phyloP scores from a whole-genome alignment of 1,140 invertebrate genomes.

The Zophobas atratus region DNA sequence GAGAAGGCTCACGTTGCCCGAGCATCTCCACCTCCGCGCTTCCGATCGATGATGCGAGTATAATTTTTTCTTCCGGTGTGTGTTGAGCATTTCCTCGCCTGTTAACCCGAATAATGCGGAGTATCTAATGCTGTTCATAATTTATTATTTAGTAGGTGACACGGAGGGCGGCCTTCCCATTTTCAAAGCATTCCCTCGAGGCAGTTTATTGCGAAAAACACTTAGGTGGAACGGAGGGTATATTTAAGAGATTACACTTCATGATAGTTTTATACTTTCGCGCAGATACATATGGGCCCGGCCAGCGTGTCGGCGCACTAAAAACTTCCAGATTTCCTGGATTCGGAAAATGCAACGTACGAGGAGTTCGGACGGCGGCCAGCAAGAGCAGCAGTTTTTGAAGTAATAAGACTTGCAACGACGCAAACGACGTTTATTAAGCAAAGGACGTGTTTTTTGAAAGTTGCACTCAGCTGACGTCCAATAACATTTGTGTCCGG shows the following conservation, averaged over 20 bases:
- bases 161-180: constrained; percentile 36
- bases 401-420: neutral
- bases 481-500: neutral
- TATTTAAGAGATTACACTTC: constrained; percentile 64
- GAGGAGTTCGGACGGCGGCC: neutral
- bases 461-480: neutral
- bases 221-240: constrained; percentile 61
- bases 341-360: constrained; percentile 31
- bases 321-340: constrained; percentile 56
- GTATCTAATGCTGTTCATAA: constrained; percentile 45
- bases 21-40: no score
- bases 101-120: constrained; percentile 40
- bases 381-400: neutral
- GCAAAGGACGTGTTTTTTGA: neutral
- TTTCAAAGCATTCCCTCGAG: constrained; percentile 56
- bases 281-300: constrained; percentile 43
- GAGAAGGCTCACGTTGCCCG: no score
- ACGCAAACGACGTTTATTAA: neutral
- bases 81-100: constrained; percentile 33
- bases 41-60: no score
- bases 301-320: constrained; percentile 26
- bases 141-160: constrained; percentile 50
- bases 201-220: constrained; percentile 65
- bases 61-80: neutral
- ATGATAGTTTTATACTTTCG: constrained; percentile 59